Conservation (phyloP, 2,113 vertebrate species). For the Apeltes quadracus region DNA sequence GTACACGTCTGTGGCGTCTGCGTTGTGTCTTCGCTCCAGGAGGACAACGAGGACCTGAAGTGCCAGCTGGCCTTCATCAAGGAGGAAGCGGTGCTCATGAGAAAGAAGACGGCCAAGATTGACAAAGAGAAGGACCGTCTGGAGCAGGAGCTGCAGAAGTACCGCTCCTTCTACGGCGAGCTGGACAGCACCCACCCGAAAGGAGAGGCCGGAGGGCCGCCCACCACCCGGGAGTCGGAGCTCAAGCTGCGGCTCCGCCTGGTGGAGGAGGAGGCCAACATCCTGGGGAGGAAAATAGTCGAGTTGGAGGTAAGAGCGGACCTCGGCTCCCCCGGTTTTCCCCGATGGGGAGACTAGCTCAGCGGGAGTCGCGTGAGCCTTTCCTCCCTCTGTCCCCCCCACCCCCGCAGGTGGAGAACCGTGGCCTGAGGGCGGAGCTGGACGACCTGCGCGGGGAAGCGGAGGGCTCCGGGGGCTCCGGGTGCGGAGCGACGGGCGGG, state of each 20-base stretch:
- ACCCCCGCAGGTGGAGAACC: conserved; percentile 86
- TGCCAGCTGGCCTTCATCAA: conserved; percentile 96
- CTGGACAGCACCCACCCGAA: conserved; percentile 94
- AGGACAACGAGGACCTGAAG: conserved; percentile 95
- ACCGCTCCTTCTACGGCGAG: conserved; percentile 94
- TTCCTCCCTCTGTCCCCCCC: background rate
- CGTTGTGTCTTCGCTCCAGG: conserved; percentile 75
- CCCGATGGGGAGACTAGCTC: too few species aligned
- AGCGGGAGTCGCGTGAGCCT: background rate
- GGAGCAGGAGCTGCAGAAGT: conserved; percentile 95
- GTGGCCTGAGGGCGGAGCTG: conserved; percentile 93
- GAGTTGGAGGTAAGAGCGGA: conserved; percentile 85
- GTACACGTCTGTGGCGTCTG: background rate
- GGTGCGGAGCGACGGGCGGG: conserved; percentile 76
- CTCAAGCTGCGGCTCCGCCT: conserved; percentile 92
- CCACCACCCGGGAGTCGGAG: conserved; percentile 94
- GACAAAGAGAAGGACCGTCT: conserved; percentile 96
- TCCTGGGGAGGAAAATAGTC: conserved; percentile 95
- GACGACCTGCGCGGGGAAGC: conserved; percentile 92
- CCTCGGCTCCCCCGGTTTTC: too few species aligned
- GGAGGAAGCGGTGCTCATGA: conserved; percentile 94
- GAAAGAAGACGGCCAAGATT: conserved; percentile 95
- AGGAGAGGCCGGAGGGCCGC: conserved; percentile 93
- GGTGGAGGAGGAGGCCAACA: conserved; percentile 98
- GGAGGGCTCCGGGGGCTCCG: conserved; percentile 80